Evolutionary conservation across 53 echinoderm and acorn worm genomes (phyloP).

Genomic region (Paelopatides confundens): DNA sequence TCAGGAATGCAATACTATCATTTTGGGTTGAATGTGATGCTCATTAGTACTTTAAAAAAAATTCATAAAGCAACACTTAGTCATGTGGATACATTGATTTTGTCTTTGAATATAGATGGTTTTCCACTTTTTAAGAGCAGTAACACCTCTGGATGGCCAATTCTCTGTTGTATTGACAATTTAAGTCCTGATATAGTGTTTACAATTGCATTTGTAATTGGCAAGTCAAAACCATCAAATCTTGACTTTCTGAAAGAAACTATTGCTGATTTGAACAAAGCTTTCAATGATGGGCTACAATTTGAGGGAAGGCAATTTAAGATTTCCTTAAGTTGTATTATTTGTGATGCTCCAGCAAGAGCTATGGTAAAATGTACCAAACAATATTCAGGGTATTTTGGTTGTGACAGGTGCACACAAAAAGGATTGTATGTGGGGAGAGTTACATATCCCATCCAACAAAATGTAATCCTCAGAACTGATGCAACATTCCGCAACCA

Average conservation of each 20-base stretch:
- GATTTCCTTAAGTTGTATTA: slow-evolving; percentile 53
- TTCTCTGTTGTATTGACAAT: slow-evolving; percentile 65
- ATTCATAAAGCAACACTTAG: slow-evolving; percentile 19
- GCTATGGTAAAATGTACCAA: slow-evolving; percentile 69
- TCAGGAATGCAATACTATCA: slow-evolving; percentile 70
- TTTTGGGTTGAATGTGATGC: slow-evolving; percentile 49
- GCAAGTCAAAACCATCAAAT: slow-evolving; percentile 58
- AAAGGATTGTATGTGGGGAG: slow-evolving; percentile 62
- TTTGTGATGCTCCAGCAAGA: slow-evolving; percentile 75
- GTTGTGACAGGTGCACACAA: slow-evolving; percentile 70
- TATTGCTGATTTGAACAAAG: slow-evolving; percentile 51
- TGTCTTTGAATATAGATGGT: slow-evolving; percentile 65
- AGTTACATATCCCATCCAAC: slow-evolving; percentile 58
- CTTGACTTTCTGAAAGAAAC: slow-evolving; percentile 50
- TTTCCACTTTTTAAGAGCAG: slow-evolving; percentile 59
- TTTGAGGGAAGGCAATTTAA: slow-evolving; percentile 43
- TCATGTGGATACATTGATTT: slow-evolving; percentile 19
- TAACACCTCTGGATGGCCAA: slow-evolving; percentile 51
- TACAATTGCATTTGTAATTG: slow-evolving; percentile 60
- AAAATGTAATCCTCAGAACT: slow-evolving; percentile 60
- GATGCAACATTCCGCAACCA: slow-evolving; percentile 58
- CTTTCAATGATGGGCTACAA: slow-evolving; percentile 41
- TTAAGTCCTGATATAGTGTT: slow-evolving; percentile 50
- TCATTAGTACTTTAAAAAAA: slow-evolving; percentile 47
- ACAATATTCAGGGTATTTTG: slow-evolving; percentile 61